Base-by-base conservation (phyloP, 2,113 vertebrate species). In the Leptosomus discolor region DNA sequence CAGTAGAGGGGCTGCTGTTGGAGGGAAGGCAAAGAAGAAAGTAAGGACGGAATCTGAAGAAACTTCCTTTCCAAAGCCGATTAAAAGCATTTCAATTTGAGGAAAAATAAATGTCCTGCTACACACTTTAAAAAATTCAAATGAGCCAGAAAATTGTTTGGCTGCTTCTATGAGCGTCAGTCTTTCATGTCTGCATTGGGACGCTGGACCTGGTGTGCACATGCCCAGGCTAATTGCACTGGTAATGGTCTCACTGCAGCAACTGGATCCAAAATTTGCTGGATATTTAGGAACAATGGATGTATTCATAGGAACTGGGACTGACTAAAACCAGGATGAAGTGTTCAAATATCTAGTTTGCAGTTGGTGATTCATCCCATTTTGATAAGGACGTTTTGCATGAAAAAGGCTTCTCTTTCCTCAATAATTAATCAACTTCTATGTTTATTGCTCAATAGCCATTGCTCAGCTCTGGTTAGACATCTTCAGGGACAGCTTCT, bases 121-220 rank as follows among this genome's bases (percentile, higher is more conserved):
- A 34, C 80, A 79, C 36, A 22, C 63, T 94, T 95, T 69, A 91
- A 93, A 91, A 91, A 93, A 91, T 85, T 70, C 65, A 96, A 95
- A 96, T 88, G 95, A 96, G 70, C 70, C 84, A 79, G 91, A 96
- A 97, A 96, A 90, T 93, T 95, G 78, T 96, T 94, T 96, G 81
- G 87, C 93, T 91, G 91, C 65, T 76, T 85, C 61, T 63, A 0
- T 65, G 58, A 92, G 77, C 84, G 43, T 82, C 7, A 0, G 32
- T 90, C 73, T 91, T 94, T 89, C 64, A 92, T 79, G 77, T 68
- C 61, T 88, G 51, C 24, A 5, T 11, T 6, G 34, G 85, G 92
- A 85, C 18, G 29, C 80, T 32, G 61, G 87, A 90, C 56, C 61
- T 90, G 87, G 73, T 39, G 43, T 71, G 84, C 91, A 65, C 4